Base-by-base conservation (phyloP, 2,113 vertebrate species). In the Amblyopsis rosae region DNA sequence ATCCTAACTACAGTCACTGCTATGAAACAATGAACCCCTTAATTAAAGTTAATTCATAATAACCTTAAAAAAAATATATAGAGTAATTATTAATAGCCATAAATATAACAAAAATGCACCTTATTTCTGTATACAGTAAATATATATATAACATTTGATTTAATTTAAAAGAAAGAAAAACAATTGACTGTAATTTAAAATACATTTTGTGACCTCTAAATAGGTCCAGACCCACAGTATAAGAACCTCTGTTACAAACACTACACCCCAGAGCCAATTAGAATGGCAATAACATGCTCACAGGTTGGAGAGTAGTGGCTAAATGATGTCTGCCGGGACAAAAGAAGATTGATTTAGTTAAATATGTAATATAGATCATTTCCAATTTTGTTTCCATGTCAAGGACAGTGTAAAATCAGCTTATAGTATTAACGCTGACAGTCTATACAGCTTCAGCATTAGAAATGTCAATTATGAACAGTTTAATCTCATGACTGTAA, bases 191-290 rank as follows among this genome's bases (percentile, higher is more conserved):
- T 41, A 6, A 41, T 41, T 41, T 41, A 5, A 41, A 41, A 41
- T 26, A 41, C 35, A 41, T 41, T 8, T 41, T 41, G 35, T 5
- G 35, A 41, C 35, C 35, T 41, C 35, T 41, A 41, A 8, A 8
- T 41, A 5, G 35, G 35, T 41, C 35, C 35, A 0, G 35, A 41
- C 35, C 35, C 35, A 41, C 35, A 41, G 35, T 41, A 8, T 41
- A 8, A 41, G 35, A 41, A 41, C 35, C 4, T 41, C 35, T 41
- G 35, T 8, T 6, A 5, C 4, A 41, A 41, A 6, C 35, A 41
- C 59, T 65, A 53, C 62, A 76, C 75, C 48, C 69, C 50, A 65
- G 56, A 57, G 32, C 57, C 57, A 67, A 85, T 82, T 72, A 67
- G 19, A 61, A 76, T 55, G 35, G 61, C 70, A 76, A 63, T 64